phyloP scores from a whole-genome alignment of 2,888 invertebrate species.

The Microctonus hyperodae region DNA sequence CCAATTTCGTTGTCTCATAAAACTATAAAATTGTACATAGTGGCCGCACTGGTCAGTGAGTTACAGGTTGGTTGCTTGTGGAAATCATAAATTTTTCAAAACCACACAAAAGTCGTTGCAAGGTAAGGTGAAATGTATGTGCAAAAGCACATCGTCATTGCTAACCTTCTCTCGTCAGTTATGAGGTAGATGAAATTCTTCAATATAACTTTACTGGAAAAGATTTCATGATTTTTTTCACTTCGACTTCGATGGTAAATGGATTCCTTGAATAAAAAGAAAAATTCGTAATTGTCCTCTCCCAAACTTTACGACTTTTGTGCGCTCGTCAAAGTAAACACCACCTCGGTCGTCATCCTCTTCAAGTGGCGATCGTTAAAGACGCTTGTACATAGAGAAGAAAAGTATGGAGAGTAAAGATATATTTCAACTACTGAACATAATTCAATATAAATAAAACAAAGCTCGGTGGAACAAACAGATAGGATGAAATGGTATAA shows the following conservation, averaged over 20 bases:
- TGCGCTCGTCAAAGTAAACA: conserved; percentile 50
- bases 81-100: conserved; percentile 7
- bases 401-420: not conserved
- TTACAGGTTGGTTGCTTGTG: conserved; percentile 6
- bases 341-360: conserved; percentile 11
- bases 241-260: conserved; percentile 28
- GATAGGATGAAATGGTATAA: not conserved
- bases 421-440: conserved; percentile 3
- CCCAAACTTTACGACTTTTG: conserved; percentile 45
- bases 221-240: conserved; percentile 3
- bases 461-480: not conserved
- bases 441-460: not conserved
- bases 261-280: conserved; percentile 13
- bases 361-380: conserved; percentile 19
- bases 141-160: not conserved
- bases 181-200: not conserved
- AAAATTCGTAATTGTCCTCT: conserved; percentile 41
- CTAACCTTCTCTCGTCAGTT: not conserved
- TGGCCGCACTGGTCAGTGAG: not conserved
- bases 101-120: not conserved
- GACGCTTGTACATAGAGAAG: not conserved
- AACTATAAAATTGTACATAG: conserved; percentile 6
- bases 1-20: conserved; percentile 19
- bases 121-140: not conserved
- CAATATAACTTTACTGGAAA: conserved; percentile 4